Percentiles rank a stretch among this genome's conserved stretches.
Evolutionary conservation across 2,113 vertebrate species (phyloP).

Genomic region (Amphiprion ocellaris): DNA sequence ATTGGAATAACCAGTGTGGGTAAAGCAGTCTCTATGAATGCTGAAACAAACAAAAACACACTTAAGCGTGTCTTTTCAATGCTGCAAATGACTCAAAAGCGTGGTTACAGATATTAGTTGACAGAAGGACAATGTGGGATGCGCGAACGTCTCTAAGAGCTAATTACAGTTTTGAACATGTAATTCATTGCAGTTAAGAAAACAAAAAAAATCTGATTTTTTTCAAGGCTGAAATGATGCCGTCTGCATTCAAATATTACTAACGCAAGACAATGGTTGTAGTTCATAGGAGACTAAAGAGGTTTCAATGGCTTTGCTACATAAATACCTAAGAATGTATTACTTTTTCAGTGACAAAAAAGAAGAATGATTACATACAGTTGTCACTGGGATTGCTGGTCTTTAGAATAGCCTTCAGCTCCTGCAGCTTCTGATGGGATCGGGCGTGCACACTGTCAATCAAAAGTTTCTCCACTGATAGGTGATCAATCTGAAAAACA

Average conservation of each 20-base stretch:
- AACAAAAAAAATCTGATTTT: not conserved
- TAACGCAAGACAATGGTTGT: not conserved
- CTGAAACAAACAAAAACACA: conserved; percentile 75
- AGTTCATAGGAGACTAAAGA: not conserved
- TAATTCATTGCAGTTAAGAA: not conserved
- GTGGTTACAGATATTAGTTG: not conserved
- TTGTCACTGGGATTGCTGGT: conserved; percentile 92
- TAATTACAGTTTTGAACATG: conserved; percentile 5
- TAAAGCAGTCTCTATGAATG: conserved; percentile 95
- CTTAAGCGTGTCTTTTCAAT: not conserved
- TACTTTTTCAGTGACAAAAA: not conserved
- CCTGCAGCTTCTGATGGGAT: conserved; percentile 97
- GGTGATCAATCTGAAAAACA: conserved; percentile 91
- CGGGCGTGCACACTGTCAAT: conserved; percentile 98
- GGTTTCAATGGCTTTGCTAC: not conserved
- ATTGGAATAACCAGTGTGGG: conserved; percentile 96
- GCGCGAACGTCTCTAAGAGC: not conserved
- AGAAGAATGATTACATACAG: conserved; percentile 85
- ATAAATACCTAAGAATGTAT: not conserved
- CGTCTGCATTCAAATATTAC: not conserved
- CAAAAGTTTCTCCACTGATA: conserved; percentile 98
- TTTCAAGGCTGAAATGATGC: not conserved
- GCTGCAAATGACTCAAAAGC: conserved; percentile 5
- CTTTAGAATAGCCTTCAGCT: conserved; percentile 96
- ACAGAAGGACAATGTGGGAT: not conserved